These are phyloP conservation scores for Dromococcyx pavoninus DNA, from an alignment of 2,797 vertebrate genomes.

Conservation along the genomic window DNA sequence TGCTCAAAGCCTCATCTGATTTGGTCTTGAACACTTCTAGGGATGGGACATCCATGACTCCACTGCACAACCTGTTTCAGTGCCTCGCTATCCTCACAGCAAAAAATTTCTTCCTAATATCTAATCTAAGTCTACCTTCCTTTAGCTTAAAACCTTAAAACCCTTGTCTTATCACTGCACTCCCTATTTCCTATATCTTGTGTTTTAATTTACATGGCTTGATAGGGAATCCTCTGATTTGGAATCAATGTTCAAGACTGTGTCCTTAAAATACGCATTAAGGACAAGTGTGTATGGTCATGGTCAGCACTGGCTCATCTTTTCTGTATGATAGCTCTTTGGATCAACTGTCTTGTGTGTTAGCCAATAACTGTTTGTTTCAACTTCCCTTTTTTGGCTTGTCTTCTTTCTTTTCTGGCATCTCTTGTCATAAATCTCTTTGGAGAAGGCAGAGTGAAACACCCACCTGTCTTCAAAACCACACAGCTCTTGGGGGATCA, in stretches of 20 bases:
- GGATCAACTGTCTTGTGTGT: not conserved
- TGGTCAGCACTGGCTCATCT: not conserved
- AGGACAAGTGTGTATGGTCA: rapidly evolving
- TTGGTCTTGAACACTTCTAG: no score
- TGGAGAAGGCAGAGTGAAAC: not conserved
- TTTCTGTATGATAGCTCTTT: not conserved
- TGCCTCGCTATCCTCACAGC: no score
- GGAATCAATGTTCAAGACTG: not conserved
- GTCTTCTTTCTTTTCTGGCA: not conserved
- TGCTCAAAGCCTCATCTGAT: no score
- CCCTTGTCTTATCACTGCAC: no score
- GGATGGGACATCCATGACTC: no score
- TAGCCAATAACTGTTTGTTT: not conserved
- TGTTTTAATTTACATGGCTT: not conserved
- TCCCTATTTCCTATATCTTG: no score
- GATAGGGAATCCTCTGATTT: not conserved
- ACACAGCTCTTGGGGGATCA: rapidly evolving
- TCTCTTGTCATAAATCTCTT: not conserved
- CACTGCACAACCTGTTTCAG: no score
- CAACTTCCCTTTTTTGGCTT: not conserved
- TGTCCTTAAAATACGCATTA: not conserved
- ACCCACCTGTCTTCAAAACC: not conserved
- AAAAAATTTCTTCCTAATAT: no score
- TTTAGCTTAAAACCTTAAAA: no score
- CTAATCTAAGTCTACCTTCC: no score